These are phyloP conservation scores for Erythrocebus patas DNA, from an alignment of 2,113 vertebrate genomes.

Conservation along the genomic window DNA sequence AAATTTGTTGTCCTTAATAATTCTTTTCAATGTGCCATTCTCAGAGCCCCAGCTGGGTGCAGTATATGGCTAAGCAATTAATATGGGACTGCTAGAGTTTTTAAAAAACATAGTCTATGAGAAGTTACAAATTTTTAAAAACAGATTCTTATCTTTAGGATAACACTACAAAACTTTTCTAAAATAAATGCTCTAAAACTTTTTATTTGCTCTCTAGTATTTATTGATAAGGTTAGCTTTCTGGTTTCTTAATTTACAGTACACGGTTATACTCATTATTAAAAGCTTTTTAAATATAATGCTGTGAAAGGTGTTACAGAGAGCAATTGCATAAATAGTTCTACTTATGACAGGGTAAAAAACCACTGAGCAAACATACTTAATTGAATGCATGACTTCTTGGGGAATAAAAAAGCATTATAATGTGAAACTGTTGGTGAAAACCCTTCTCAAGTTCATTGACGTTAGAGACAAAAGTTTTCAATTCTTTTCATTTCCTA, in stretches of 20 bases:
- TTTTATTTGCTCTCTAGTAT: background rate
- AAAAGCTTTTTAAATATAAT: background rate
- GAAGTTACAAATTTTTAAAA: background rate
- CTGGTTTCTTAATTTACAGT: background rate
- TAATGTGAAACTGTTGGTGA: background rate
- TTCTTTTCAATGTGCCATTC: background rate
- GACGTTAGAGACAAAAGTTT: background rate
- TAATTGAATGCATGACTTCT: background rate
- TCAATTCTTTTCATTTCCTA: background rate
- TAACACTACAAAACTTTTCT: background rate
- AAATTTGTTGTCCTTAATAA: background rate
- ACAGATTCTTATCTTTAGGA: background rate
- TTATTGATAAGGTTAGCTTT: background rate
- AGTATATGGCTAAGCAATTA: background rate
- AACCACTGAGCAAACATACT: background rate
- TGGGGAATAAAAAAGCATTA: background rate
- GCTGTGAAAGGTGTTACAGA: background rate
- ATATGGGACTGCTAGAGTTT: background rate
- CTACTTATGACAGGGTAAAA: background rate
- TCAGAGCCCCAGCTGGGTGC: background rate
- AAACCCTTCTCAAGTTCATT: background rate
- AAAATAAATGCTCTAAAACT: background rate
- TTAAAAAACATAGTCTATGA: background rate
- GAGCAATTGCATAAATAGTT: background rate
- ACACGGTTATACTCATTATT: background rate